Conservation (phyloP, 2,888 invertebrate species). For the Gymnosoma rotundatum region DNA sequence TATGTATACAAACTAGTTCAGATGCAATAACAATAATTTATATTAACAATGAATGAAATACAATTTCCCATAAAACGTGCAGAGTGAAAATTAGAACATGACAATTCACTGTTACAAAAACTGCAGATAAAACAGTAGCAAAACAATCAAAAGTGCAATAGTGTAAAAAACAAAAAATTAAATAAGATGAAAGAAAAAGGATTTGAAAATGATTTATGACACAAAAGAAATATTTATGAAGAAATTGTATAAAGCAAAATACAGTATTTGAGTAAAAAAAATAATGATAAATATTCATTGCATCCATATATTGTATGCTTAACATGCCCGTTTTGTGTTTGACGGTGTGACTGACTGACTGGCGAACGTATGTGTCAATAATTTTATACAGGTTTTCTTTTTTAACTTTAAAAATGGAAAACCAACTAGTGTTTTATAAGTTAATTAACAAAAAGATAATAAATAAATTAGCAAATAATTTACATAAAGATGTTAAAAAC, state of each 20-base stretch:
- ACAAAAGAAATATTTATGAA: constrained; percentile 5
- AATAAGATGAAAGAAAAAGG: no score
- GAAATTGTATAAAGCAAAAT: constrained; percentile 25
- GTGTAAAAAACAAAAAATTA: constrained; percentile 11
- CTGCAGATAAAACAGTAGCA: constrained; percentile 31
- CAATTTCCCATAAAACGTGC: constrained; percentile 11
- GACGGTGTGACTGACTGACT: no score
- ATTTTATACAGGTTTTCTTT: no score
- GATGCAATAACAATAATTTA: constrained; percentile 15
- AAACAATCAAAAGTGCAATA: constrained; percentile 58
- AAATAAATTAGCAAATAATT: no score
- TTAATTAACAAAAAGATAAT: no score
- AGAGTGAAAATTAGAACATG: constrained; percentile 17
- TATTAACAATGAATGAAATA: constrained; percentile 45
- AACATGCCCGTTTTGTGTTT: no score
- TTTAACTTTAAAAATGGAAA: no score
- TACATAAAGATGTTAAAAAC: no score
- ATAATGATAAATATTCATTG: not conserved
- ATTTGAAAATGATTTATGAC: no score
- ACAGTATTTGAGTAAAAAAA: not conserved
- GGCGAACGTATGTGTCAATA: no score
- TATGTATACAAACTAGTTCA: not conserved
- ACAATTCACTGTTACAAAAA: constrained; percentile 42
- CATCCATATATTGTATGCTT: constrained; percentile 6
- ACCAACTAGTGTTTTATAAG: no score